Base-by-base conservation (phyloP, 2,797 vertebrate genomes). In the Phataginus tricuspis region DNA sequence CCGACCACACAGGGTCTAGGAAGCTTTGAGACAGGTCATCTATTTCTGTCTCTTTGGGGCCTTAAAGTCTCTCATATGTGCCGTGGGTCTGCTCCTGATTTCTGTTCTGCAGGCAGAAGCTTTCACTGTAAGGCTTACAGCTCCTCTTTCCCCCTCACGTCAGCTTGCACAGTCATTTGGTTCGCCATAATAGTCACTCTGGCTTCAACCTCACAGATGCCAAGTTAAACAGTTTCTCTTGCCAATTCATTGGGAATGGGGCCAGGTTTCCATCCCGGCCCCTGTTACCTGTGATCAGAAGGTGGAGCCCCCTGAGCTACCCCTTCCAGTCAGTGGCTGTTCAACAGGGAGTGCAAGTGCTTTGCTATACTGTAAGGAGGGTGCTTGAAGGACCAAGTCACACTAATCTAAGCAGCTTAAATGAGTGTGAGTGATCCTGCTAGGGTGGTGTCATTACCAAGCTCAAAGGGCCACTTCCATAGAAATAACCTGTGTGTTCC, bases 201-300 rank as follows among this genome's bases (percentile, higher is more conserved):
- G 53, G 27, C 59, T 88, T 94, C 34, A 68, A 34, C 51, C 49
- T 88, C 66, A 91, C 39, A 93, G 34, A 55, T 25, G 45, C 49
- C 34, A 68, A 34, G 74, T 86, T 66, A 95, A 75, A 79, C 7
- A n/a, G n/a, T 31, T 85, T 92, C 37, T 91, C 64, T 87, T 96
- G 59, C 34, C 64, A 71, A 21, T 77, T 90, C 61, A 78, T 37
- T 72, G 79, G 37, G 42, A 87, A 0, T 59, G 79, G n/a, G 51
- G 23, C 29, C 64, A 79, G 14, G 15, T 89, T 91, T 88, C 77
- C 45, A 88, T 39, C 31, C 7, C 2, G 18, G 61, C n/a, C 31
- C 45, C 10, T 63, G 37, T 91, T 91, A 68, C 18, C 69, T 57
- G 18, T 86, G 8, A 79, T 75, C 45, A 42, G 78, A 31, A 80